Evolutionary conservation across 53 echinoderm and acorn worm species (phyloP).

Genomic region (Luidia sarsii): DNA sequence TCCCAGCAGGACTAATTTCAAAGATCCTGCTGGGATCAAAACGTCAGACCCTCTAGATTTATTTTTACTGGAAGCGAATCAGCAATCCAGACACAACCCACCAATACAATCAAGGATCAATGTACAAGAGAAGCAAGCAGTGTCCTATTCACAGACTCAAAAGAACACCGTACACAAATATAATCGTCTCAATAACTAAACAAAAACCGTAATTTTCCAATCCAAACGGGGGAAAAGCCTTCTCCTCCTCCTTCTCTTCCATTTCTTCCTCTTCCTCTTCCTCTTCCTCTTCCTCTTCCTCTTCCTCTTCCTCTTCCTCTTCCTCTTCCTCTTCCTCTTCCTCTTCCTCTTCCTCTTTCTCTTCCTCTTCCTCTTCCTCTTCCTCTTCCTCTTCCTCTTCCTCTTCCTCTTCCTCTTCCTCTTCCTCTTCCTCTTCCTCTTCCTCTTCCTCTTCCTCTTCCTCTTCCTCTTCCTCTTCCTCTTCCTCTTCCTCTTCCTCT

Average conservation of each 20-base stretch:
- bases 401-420: constrained; percentile 8
- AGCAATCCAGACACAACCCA: no score
- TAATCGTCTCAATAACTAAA: no score
- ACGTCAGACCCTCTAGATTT: no score
- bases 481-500: not conserved
- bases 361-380: constrained; percentile 8
- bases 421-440: constrained; percentile 1
- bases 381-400: constrained; percentile 1
- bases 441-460: not conserved
- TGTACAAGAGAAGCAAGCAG: no score
- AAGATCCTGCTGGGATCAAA: no score
- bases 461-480: not conserved
- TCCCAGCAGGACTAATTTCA: no score
- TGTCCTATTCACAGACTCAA: no score
- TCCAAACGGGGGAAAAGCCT: no score
- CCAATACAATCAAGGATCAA: no score
- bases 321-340: constrained; percentile 1
- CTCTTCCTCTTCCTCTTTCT: constrained; percentile 7
- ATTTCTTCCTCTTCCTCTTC: not conserved
- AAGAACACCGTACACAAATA: no score
- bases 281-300: constrained; percentile 8
- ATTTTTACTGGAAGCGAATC: no score
- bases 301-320: not conserved
- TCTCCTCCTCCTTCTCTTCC: not conserved
- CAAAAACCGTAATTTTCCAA: no score